phyloP scores from a whole-genome alignment of 2,888 invertebrate species.

The Pristionchus japonicus region DNA sequence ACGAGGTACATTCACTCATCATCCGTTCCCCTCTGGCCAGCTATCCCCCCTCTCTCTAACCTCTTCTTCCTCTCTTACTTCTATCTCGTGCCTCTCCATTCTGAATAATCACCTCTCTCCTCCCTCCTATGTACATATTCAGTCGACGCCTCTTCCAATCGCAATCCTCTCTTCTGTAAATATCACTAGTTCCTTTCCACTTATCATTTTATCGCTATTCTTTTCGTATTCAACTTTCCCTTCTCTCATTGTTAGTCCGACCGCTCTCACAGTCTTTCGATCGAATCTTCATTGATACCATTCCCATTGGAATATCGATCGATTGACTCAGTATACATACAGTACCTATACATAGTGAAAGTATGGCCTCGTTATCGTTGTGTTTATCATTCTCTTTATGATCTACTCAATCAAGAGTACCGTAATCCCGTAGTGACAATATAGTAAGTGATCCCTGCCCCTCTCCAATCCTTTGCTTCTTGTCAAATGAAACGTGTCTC shows the following conservation, averaged over 20 bases:
- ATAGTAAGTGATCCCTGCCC: not conserved
- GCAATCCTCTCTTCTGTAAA: not conserved
- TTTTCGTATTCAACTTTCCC: not conserved
- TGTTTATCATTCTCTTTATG: conserved; percentile 26
- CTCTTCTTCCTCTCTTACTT: not conserved
- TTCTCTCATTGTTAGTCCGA: not conserved
- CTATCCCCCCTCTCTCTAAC: not conserved
- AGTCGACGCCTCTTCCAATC: not conserved
- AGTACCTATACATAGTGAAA: conserved; percentile 33
- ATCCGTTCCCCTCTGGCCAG: not conserved
- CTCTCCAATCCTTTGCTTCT: conserved; percentile 17
- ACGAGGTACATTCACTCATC: not conserved
- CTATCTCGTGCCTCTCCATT: not conserved
- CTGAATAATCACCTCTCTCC: not conserved
- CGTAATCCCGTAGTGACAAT: conserved; percentile 35
- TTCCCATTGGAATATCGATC: conserved; percentile 4
- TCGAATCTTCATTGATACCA: not conserved
- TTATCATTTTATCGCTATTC: not conserved
- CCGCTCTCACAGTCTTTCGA: conserved; percentile 2
- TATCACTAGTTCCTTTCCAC: not conserved
- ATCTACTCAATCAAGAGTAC: not conserved
- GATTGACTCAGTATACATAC: conserved; percentile 31
- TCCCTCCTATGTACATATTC: conserved; percentile 1
- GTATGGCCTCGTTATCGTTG: conserved; percentile 28
- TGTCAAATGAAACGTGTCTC: conserved; percentile 30